Base-by-base conservation (phyloP, 37 sponge, comb jelly and placozoan species). In the Oopsacas minuta region DNA sequence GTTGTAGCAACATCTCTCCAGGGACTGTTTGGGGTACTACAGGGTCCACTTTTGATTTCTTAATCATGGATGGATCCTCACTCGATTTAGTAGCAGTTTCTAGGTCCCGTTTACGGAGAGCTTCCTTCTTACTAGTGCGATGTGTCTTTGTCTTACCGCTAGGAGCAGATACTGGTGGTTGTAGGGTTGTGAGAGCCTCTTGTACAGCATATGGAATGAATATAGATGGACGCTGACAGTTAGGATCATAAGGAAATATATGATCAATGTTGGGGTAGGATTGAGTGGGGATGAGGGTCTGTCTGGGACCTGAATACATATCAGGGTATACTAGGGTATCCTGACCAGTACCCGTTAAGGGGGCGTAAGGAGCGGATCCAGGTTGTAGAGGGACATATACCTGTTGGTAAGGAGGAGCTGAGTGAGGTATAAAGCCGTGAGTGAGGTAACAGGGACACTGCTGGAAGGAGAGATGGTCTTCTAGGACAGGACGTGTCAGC, bases 121-220 rank as follows among this genome's bases (percentile, higher is more conserved):
- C 17, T 3, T 61, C 75, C 30, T 12, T 3, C 75, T 61, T 61
- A 12, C 28, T 12, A 25, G 5, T 3, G 75, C 75, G 75, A 25
- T 25, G 5, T n/a, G 75, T 7, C 75, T 61, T 61, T 25, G 5
- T 61, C 30, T 61, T 61, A 3, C 7, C 30, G 5, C 1, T 34
- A 5, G 22, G 1, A 25, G 75, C 28, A 3, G 75, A 25, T 17
- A 46, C 51, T 3, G 75, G 75, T 34, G 75, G 75, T 34, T 61
- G 75, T 12, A 61, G 30, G 75, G 75, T 61, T 25, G 75, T 61
- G 75, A 61, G 75, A 3, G 75, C 75, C 75, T 61, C 75, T 12
- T 61, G 75, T 34, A 61, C 75, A 25, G 75, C 75, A 12, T 61
- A 61, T 25, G 75, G 75, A 34, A 61, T 61, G 28, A 61, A 10